A percentile compares a stretch with the other conserved stretches of the same genome.
phyloP scores from a whole-genome alignment of 1,140 invertebrate species.

The Lucilia cuprina region DNA sequence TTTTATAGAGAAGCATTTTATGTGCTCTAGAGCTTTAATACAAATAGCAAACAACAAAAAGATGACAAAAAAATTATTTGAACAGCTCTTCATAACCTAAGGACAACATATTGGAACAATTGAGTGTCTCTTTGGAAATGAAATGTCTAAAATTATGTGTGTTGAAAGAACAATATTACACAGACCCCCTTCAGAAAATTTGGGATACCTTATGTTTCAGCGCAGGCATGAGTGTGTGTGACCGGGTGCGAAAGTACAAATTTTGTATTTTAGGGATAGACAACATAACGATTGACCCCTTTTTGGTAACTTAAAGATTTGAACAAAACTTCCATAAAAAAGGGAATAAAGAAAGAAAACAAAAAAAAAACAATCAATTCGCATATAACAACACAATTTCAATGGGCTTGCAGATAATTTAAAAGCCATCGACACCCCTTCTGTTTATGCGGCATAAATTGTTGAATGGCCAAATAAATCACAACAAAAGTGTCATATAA shows the following conservation, averaged over 20 bases:
- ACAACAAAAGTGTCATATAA: conserved; percentile 61
- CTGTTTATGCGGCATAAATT: conserved; percentile 48
- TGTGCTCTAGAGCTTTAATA: not conserved
- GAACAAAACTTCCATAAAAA: not conserved
- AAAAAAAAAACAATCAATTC: not conserved
- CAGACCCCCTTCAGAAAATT: not conserved
- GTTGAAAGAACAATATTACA: not conserved
- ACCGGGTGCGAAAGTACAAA: not conserved
- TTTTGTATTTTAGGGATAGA: not conserved
- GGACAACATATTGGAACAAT: conserved; percentile 10
- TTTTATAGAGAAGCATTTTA: not conserved
- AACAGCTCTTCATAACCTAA: not conserved
- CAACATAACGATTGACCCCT: not conserved
- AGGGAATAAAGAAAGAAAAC: not conserved
- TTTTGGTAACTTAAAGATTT: not conserved
- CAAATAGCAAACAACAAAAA: not conserved
- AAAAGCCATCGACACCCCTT: conserved; percentile 61
- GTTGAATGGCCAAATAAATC: conserved; percentile 61
- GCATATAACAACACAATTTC: conserved; percentile 50
- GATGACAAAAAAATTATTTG: not conserved
- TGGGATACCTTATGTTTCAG: not conserved
- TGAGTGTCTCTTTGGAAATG: not conserved
- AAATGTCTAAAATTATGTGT: not conserved
- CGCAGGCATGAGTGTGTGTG: not conserved
- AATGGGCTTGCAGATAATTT: conserved; percentile 59